phyloP scores from a whole-genome alignment of 2,113 vertebrate species.

The Nesogale talazaci region DNA sequence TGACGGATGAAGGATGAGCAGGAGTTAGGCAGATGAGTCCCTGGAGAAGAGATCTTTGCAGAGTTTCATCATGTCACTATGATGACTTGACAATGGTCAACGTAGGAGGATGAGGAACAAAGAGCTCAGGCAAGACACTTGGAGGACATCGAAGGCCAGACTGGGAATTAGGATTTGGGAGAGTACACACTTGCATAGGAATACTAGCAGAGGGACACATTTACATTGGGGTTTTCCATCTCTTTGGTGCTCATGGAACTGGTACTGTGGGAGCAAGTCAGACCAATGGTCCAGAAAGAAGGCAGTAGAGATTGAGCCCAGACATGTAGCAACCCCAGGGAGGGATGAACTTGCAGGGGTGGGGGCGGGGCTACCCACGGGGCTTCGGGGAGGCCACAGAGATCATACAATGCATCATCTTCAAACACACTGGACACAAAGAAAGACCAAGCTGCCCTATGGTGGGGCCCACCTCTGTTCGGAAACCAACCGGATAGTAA shows the following conservation, averaged over 20 bases:
- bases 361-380: too few species aligned
- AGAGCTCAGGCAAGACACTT: too few species aligned
- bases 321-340: neutral
- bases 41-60: neutral
- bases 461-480: neutral
- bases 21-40: neutral
- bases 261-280: rapidly evolving
- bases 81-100: neutral
- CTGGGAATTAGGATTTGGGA: neutral
- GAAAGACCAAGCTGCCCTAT: neutral
- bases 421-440: rapidly evolving
- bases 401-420: rapidly evolving
- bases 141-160: neutral
- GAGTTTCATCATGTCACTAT: rapidly evolving
- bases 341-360: neutral
- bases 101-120: too few species aligned
- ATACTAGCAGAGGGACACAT: neutral
- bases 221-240: rapidly evolving
- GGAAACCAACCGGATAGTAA: neutral
- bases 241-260: too few species aligned
- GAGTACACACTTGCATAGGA: rapidly evolving
- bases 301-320: rapidly evolving
- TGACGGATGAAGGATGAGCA: neutral
- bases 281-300: rapidly evolving
- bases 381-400: rapidly evolving